Evolutionary conservation across 2,888 invertebrate genomes (phyloP), one percentile per base, ranked within the genome.

Genomic region (Trachelus troglodyta): DNA sequence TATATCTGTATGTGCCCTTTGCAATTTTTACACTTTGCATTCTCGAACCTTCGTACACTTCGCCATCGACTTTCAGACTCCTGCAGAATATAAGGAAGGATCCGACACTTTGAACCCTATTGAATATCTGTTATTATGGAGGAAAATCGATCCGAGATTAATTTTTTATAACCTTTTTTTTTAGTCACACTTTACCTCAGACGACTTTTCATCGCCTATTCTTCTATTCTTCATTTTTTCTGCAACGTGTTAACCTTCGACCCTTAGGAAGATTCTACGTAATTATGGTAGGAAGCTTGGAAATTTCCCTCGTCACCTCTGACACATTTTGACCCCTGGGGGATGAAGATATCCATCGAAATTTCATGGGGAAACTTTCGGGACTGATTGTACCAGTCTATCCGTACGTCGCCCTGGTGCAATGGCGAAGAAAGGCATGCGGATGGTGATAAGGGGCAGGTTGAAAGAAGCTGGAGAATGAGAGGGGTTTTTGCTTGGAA

Each of bases 391-490:
- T 23, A 56, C 23, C 56, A 23, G 56, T 23, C 56, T 56, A 56
- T 56, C 9, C 56, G 56, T 56, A 56, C 56, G 56, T 56, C 56
- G 56, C 6, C 56, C 23, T 23, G 56, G 23, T 23, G 56, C 56
- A 56, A 56, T 56, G 56, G 71, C 71, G 12, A 71, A 34, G 71
- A 71, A 71, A 71, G 71, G 71, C 33, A 23, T 23, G 31, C 71
- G 71, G 34, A 34, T 34, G 31, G 71, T 23, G 85, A 86, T 84
- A 87, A 88, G 84, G 82, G 82, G 84, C 82, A 82, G 87, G 86
- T 86, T 87, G 86, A 87, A 88, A 89, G 87, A 84, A 85, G 75
- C 77, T 79, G 79, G 76, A 78, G 76, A 68, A 77, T 35, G 69
- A 74, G 31, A 69, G 76, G 76, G 77, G 79, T 75, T 76, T 79